phyloP scores from a whole-genome alignment of 2,888 invertebrate genomes.

The Orthosia gracilis region DNA sequence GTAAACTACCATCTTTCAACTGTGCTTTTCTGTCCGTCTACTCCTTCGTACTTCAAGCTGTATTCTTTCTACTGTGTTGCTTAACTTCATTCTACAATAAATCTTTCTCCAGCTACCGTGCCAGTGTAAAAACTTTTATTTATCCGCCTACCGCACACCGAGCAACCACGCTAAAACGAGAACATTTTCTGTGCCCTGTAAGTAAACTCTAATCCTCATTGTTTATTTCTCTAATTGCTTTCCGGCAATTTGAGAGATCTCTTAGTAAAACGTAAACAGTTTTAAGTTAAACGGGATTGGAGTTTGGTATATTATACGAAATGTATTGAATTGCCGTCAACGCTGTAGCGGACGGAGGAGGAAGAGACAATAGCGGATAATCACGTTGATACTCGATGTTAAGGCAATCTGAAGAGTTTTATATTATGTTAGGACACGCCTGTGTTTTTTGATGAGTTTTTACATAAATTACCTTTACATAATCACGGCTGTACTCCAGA shows the following conservation, averaged over 20 bases:
- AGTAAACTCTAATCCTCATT: slow-evolving; percentile 19
- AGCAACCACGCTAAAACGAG: too few species aligned
- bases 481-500: too few species aligned
- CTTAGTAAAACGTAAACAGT: slow-evolving; percentile 55
- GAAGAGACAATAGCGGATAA: slow-evolving; percentile 25
- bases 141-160: too few species aligned
- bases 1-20: too few species aligned
- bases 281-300: slow-evolving; percentile 31
- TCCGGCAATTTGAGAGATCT: slow-evolving; percentile 44
- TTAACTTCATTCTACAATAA: too few species aligned
- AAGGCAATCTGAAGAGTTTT: slow-evolving; percentile 9
- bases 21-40: too few species aligned
- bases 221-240: slow-evolving; percentile 58
- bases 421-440: slow-evolving; percentile 22
- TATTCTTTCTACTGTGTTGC: too few species aligned
- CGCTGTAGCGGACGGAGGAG: not conserved
- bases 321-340: slow-evolving; percentile 40
- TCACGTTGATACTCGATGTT: slow-evolving; percentile 13
- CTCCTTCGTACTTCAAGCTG: too few species aligned
- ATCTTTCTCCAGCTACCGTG: too few species aligned
- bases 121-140: too few species aligned
- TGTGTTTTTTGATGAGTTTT: not conserved
- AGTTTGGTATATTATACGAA: slow-evolving; percentile 24
- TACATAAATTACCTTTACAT: not conserved
- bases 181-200: not conserved